Base-by-base conservation (phyloP, 2,888 invertebrate genomes). In the Stratiomys singularior region DNA sequence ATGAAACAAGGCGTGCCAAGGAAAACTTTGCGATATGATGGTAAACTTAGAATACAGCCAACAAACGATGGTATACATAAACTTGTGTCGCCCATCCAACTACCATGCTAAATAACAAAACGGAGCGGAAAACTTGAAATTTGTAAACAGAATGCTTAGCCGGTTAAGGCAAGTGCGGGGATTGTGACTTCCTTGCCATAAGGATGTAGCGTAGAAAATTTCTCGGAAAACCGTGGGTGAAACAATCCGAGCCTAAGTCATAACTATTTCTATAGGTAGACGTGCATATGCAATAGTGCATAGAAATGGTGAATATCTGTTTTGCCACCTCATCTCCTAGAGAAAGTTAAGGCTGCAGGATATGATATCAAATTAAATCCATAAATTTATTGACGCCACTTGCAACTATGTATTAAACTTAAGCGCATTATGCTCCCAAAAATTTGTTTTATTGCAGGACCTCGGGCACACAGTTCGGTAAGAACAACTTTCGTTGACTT, bases 341-440 rank as follows among this genome's bases (percentile, higher is more conserved):
- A 64, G 64, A 28, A 60, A 64, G 28, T 64, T 64, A 28, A n/a
- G 64, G 30, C 64, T 64, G 64, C 52, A 25, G 71, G 71, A 71
- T 71, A n/a, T 47, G 47, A 46, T 71, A 71, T 71, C 71, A 71
- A 71, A 71, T 71, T 71, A 71, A 71, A 71, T 71, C 71, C 71
- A 71, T 71, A 71, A 71, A 71, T 71, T 71, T 71, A 71, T 71
- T 71, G 71, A 71, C 52, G 71, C 71, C 71, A 47, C 47, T 71
- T 71, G 71, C 71, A 71, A 47, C 64, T 37, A 25, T 52, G 52
- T 52, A 69, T 78, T 76, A 71, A 76, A 78, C 67, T 76, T 71
- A 78, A 71, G 64, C 27, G 71, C 71, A 56, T 71, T 71, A 71
- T 44, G 63, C 30, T 21, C 46, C 25, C n/a, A 60, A 58, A 77